phyloP scores from a whole-genome alignment of 2,888 invertebrate species.

The Helleia helle region DNA sequence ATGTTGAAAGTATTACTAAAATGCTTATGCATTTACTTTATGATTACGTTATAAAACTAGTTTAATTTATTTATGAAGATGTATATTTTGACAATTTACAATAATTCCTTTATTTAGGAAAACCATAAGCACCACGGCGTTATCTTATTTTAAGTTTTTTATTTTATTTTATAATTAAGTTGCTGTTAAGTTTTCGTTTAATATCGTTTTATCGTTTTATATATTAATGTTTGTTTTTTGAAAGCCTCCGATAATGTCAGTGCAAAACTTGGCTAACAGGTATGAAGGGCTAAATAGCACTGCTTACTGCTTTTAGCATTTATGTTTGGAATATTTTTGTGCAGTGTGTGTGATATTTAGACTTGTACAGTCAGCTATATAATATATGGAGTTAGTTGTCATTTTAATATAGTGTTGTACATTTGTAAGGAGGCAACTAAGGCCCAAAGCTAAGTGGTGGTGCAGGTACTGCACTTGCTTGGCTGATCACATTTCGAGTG shows the following conservation, averaged over 20 bases:
- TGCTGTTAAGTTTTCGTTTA: conserved; percentile 17
- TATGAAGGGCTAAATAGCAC: background rate
- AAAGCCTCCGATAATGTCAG: conserved; percentile 7
- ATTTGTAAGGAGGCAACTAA: too few species aligned
- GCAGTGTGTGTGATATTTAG: background rate
- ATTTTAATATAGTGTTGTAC: too few species aligned
- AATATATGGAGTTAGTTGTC: background rate
- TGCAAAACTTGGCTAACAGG: conserved; percentile 1
- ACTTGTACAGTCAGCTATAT: background rate
- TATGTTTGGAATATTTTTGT: background rate
- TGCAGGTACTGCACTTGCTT: too few species aligned
- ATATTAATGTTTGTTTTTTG: conserved; percentile 8
- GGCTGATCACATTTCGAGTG: too few species aligned
- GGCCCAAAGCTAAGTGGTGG: too few species aligned
- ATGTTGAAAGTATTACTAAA: too few species aligned
- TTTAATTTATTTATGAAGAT: conserved; percentile 4
- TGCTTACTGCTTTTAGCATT: background rate
- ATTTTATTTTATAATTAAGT: conserved; percentile 19
- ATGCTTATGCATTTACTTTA: background rate
- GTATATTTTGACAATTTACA: conserved; percentile 9
- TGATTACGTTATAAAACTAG: background rate
- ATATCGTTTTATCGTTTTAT: conserved; percentile 6
- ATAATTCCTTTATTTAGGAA: conserved; percentile 1
- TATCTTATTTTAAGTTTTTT: conserved; percentile 15
- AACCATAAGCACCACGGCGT: conserved; percentile 20